Percentiles rank a stretch among this genome's conserved stretches.
Evolutionary conservation across 2,113 vertebrate genomes (phyloP).

Genomic region (Pluvianellus socialis): DNA sequence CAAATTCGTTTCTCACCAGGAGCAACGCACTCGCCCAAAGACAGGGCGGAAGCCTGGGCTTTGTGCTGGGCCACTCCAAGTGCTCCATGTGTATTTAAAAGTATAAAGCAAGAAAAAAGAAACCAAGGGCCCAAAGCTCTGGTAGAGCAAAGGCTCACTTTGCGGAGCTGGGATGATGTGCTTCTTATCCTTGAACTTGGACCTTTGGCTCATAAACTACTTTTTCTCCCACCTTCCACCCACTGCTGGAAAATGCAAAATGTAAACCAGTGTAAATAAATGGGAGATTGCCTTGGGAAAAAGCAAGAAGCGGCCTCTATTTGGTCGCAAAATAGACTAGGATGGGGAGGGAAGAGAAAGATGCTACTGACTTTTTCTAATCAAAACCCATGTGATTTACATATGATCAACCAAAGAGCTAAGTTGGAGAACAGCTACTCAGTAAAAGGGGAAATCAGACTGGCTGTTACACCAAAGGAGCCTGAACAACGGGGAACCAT

Average conservation of each 20-base stretch:
- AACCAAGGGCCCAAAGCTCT: neutral
- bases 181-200: neutral
- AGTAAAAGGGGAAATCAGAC: neutral
- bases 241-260: neutral
- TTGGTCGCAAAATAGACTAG: neutral
- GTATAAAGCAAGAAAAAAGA: neutral
- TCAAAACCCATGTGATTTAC: neutral
- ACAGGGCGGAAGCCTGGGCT: neutral
- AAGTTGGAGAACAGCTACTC: neutral
- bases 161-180: neutral
- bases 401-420: neutral
- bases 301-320: neutral
- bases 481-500: neutral
- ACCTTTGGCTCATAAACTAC: neutral
- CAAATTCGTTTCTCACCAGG: neutral
- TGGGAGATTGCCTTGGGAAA: fast-evolving
- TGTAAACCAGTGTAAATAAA: neutral
- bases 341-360: neutral
- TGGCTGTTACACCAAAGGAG: neutral
- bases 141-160: neutral
- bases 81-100: neutral
- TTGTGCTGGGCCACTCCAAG: fast-evolving
- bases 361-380: neutral
- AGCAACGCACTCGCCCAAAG: neutral
- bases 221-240: neutral